Evolutionary conservation across 2,113 vertebrate species (phyloP).

Genomic region (Halcyon senegalensis): DNA sequence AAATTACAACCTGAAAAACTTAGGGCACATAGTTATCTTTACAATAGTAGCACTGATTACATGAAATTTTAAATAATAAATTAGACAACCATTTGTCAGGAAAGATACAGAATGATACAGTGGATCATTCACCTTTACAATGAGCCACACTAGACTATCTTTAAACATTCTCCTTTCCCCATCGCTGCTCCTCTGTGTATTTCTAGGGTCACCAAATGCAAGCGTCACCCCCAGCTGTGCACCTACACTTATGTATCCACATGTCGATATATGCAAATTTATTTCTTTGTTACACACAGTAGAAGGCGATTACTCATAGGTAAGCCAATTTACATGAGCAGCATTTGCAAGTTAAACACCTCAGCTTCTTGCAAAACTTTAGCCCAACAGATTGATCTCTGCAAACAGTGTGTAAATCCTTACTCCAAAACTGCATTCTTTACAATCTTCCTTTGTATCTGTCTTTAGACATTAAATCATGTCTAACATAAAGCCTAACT

Average conservation of each 20-base stretch:
- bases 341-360: neutral
- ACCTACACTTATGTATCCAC: neutral
- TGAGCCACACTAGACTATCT: neutral
- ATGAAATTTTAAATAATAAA: neutral
- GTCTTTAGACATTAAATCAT: neutral
- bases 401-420: neutral
- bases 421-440: neutral
- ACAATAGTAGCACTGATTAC: neutral
- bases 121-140: neutral
- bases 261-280: neutral
- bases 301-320: neutral
- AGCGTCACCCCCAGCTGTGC: neutral
- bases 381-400: neutral
- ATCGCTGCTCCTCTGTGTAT: neutral
- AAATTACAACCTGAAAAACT: neutral
- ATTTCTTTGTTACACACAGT: neutral
- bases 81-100: neutral
- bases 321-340: neutral
- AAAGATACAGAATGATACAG: neutral
- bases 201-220: neutral
- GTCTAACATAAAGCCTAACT: neutral
- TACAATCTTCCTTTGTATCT: neutral
- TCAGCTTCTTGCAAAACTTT: neutral
- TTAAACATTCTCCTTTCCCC: neutral
- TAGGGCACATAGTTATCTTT: neutral